Base-by-base conservation (phyloP, 2,797 vertebrate genomes). In the Chloroceryle inda region DNA sequence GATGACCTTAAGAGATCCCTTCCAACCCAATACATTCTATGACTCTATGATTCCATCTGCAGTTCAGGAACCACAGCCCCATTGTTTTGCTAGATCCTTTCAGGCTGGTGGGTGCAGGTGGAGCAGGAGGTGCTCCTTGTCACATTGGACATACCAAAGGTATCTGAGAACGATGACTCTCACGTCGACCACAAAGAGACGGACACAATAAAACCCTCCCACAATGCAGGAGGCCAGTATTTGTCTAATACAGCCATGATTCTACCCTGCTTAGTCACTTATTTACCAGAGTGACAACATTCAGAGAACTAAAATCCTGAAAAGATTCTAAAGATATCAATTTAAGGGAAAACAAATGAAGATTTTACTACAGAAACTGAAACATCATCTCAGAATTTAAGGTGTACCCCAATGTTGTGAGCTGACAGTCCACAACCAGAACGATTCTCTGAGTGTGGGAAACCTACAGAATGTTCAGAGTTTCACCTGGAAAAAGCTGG, bases 211-310 rank as follows among this genome's bases (percentile, higher is more conserved):
- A 55, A 79, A 29, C 31, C 20, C 35, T 80, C 66, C 10, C 38
- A 24, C 23, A 84, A 38, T 12, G 12, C 58, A 68, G 33, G 27
- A 47, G 15, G n/a, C 40, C n/a, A 82, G 1, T 45, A 73, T 44
- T 29, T 49, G 10, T 11, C 37, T 62, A 61, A 67, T 13, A 50
- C 5, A 40, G 13, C n/a, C 66, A 29, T 0, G 0, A 50, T 21
- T 53, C 26, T 27, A 44, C 71, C 45, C 16, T 74, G 22, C 11
- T 4, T 4, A 1, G 15, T 26, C 27, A 55, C 23, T 62, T 84
- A 37, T 24, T 55, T 52, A 64, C 16, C 12, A 68, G 50, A 63
- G 17, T 49, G 16, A 82, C 82, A 88, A 82, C 37, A 0, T 15
- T 52, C 29, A 64, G 11, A 10, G 3, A 82, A 55, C 7, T 69